These are phyloP conservation scores for Merodon equestris DNA, from an alignment of 2,888 invertebrate genomes.

Conservation along the genomic window DNA sequence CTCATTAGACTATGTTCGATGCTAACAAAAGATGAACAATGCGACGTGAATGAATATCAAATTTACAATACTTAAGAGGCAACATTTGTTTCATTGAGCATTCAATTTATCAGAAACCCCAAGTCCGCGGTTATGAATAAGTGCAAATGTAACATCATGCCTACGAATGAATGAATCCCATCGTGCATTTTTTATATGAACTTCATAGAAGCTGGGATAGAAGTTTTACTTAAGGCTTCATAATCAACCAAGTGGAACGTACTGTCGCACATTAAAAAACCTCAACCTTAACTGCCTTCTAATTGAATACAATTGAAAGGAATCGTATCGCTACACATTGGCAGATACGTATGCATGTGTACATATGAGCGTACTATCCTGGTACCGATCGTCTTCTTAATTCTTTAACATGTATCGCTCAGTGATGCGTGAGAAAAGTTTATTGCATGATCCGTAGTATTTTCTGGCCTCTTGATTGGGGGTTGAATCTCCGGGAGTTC, in stretches of 20 bases:
- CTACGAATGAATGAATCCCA: too few species aligned
- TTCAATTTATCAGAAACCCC: constrained; percentile 53
- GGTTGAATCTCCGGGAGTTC: constrained; percentile 62
- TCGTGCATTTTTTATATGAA: too few species aligned
- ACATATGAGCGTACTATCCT: constrained; percentile 23
- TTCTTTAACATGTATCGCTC: constrained; percentile 14
- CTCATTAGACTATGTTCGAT: constrained; percentile 34
- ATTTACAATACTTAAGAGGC: constrained; percentile 19
- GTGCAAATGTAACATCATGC: constrained; percentile 27
- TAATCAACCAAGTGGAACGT: constrained; percentile 52
- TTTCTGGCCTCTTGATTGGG: constrained; percentile 57
- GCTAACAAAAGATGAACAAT: constrained; percentile 40
- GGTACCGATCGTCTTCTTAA: constrained; percentile 42
- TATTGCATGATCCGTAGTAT: constrained; percentile 52
- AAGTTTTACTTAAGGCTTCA: constrained; percentile 27
- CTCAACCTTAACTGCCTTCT: constrained; percentile 61
- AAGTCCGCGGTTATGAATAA: constrained; percentile 56
- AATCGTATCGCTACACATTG: constrained; percentile 39
- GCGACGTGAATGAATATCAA: constrained; percentile 39
- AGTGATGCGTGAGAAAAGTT: constrained; percentile 65
- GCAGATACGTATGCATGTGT: neutral
- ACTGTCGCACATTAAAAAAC: constrained; percentile 46
- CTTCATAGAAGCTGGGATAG: constrained; percentile 18
- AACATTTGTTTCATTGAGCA: constrained; percentile 51
- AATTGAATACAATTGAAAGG: constrained; percentile 65